Evolutionary conservation across 2,797 vertebrate species (phyloP), one percentile per base, ranked within the genome.

Genomic region (Scarus forsteni): DNA sequence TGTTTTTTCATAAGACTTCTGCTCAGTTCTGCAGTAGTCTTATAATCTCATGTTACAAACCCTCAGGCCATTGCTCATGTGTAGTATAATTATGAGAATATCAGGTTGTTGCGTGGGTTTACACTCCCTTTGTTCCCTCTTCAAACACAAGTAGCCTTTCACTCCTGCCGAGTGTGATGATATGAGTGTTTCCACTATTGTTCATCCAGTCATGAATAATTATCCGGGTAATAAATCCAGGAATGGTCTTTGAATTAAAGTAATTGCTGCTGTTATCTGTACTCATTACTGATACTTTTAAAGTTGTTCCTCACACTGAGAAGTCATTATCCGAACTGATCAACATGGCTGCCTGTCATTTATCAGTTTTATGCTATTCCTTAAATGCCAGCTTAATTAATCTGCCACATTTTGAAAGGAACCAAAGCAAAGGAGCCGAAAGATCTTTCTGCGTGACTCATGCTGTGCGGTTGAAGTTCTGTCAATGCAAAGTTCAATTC

Each of bases 381-480:
- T 46, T 52, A 67, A 48, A 60, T 50, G 45, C 48, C 55, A 75
- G 53, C 61, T 48, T 50, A 27, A 79, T 82, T 78, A 79, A 66
- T 81, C 66, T 67, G 73, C 63, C 40, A 60, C 36, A 39, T 58
- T 70, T 70, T 57, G 66, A 38, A 72, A 61, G 66, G 64, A 72
- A 50, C 9, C 45, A n/a, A 56, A 66, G 71, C 58, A 68, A 52
- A 48, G 62, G 52, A 14, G 34, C 12, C 34, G 11, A 34, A 6
- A 46, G 36, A 36, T 46, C 15, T 59, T n/a, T 40, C 39, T 44
- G 15, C 52, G 6, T 64, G 62, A 71, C 68, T 79, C 54, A 56
- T 34, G 36, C 44, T 15, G 60, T 59, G 50, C 43, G 27, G 45
- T 45, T 3, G 3, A 16, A 55, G 60, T 49, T 10, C 1, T 36